A percentile compares a stretch with the other conserved stretches of the same genome.
phyloP scores from a whole-genome alignment of 92 coral and sea anemone species.

The Parazoanthus atlanticus region DNA sequence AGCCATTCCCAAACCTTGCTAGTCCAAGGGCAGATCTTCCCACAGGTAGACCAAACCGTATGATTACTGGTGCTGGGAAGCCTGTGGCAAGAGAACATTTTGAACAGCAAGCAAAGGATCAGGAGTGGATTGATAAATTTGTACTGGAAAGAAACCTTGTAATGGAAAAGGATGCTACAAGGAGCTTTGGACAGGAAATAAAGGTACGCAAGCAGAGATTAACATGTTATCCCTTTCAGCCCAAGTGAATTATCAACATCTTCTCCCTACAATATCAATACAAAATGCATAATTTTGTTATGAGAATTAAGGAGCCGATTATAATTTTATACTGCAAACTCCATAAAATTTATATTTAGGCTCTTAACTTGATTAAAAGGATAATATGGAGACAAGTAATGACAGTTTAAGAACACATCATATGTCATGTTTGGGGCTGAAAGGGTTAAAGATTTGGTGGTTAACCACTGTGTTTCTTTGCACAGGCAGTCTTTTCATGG shows the following conservation, averaged over 20 bases:
- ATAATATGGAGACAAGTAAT: no score
- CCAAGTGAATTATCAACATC: no score
- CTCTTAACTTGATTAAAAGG: no score
- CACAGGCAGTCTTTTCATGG: no score
- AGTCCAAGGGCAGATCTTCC: neutral
- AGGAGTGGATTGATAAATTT: slow-evolving; percentile 67
- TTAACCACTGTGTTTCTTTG: no score
- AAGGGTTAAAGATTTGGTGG: neutral
- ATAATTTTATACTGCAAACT: no score
- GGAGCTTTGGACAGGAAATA: neutral
- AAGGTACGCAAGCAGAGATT: neutral
- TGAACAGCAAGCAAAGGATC: slow-evolving; percentile 36
- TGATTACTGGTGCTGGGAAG: neutral
- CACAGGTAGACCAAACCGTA: neutral
- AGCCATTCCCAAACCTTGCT: neutral
- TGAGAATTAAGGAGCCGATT: no score
- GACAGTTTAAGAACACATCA: neutral
- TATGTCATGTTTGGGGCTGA: no score
- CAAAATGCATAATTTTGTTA: no score
- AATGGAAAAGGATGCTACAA: neutral
- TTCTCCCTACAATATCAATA: neutral
- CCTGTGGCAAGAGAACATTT: neutral
- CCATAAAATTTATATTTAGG: no score
- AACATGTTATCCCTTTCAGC: neutral
- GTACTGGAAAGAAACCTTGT: slow-evolving; percentile 49